Base-by-base conservation (phyloP, 2,797 vertebrate species). In the Phrynocephalus vlangalii region DNA sequence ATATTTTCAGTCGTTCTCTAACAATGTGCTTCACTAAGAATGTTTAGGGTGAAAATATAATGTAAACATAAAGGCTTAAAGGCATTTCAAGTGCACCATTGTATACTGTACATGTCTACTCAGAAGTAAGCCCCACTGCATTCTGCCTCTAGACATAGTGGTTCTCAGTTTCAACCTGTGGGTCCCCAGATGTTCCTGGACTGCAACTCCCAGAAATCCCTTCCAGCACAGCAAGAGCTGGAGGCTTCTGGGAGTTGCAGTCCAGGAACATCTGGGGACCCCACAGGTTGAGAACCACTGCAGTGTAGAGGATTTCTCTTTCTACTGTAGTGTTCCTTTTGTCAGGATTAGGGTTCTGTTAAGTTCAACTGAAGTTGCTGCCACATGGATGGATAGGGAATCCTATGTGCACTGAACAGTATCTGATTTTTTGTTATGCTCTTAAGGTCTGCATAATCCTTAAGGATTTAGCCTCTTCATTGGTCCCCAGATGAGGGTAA, bases 401-500 rank as follows among this genome's bases (percentile, higher is more conserved):
- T 79, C 8, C 3, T 66, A n/a, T 24, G 28, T 13, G 6, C 30
- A 52, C 30, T 28, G 50, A n/a, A 50, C 66, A 6, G 76, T 63
- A 70, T 70, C 22, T 78, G 73, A 60, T 24, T 70, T 79, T 79
- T 28, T 44, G 38, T 73, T 71, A 18, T 30, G 48, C 26, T 84
- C 71, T 85, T 76, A 81, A 52, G 6, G 44, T 38, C 16, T 44
- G 66, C 15, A 30, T 76, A 82, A 81, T 75, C 71, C 84, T 85
- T 52, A 67, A 75, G 33, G 38, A 28, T 68, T 44, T 30, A 75
- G 66, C 30, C 33, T 85, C 63, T 68, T 81, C 63, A 33, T 88
- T 73, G 30, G 30, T 48, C 28, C 33, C 67, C 56, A 79, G 3
- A 72, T 71, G 20, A 7, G 70, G 38, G 28, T 26, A 24, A 11